A percentile compares a stretch with the other conserved stretches of the same genome.
Evolutionary conservation across 2,888 invertebrate species (phyloP).

Genomic region (Ophraella communa): DNA sequence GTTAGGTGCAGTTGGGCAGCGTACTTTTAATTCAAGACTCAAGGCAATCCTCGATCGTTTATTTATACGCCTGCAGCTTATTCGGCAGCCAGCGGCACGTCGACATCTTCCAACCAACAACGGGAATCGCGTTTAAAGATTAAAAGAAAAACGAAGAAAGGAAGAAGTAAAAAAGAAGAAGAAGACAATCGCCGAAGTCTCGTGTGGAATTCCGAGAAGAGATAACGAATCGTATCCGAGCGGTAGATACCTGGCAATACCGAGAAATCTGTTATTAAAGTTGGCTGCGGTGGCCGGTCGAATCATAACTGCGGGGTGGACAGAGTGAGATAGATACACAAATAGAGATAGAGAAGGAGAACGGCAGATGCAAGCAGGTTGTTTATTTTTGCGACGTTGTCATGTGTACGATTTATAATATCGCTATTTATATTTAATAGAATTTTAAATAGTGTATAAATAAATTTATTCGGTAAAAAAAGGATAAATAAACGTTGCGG

Average conservation of each 20-base stretch:
- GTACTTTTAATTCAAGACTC: not conserved
- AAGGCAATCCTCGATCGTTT: not conserved
- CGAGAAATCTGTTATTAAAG: slow-evolving; percentile 34
- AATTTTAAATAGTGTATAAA: too few species aligned
- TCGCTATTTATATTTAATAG: too few species aligned
- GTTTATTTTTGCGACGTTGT: slow-evolving; percentile 25
- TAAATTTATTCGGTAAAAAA: too few species aligned
- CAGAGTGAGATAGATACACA: too few species aligned
- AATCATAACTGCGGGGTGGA: slow-evolving; percentile 24
- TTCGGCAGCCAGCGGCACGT: too few species aligned
- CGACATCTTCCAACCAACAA: not conserved
- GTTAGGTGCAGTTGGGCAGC: not conserved
- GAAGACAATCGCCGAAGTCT: slow-evolving; percentile 22
- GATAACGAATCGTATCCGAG: slow-evolving; percentile 30
- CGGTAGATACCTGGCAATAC: slow-evolving; percentile 41
- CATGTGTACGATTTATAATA: not conserved
- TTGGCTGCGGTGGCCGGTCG: slow-evolving; percentile 29
- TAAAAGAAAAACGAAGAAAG: not conserved
- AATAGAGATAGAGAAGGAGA: too few species aligned
- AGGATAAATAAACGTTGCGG: too few species aligned
- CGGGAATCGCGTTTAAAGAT: not conserved
- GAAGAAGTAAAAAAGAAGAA: too few species aligned
- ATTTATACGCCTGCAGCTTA: not conserved
- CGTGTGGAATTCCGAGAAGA: slow-evolving; percentile 39
- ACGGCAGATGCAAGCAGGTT: slow-evolving; percentile 25